Evolutionary conservation across 2,888 invertebrate genomes (phyloP).

Genomic region (Siphonodentalium dalli): DNA sequence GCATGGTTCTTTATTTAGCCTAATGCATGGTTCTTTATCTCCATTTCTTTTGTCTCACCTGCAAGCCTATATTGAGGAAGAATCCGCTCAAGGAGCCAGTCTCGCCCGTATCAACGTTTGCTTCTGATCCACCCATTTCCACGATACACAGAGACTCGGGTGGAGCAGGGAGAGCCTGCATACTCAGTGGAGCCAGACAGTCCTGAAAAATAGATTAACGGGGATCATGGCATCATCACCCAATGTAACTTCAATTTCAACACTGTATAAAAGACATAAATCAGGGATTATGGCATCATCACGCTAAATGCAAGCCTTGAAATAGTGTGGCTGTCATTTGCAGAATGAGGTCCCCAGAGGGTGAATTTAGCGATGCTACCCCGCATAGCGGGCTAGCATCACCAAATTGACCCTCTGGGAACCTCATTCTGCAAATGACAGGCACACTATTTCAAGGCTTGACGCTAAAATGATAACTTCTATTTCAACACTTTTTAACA

Average conservation of each 20-base stretch:
- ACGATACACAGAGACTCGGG: constrained; percentile 97
- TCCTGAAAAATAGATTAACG: constrained; percentile 70
- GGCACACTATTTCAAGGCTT: no score
- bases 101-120: constrained; percentile 69
- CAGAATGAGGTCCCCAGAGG: background rate
- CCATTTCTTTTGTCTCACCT: constrained; percentile 60
- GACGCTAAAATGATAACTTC: no score
- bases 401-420: no score
- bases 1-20: background rate
- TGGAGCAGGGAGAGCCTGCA: constrained; percentile 94
- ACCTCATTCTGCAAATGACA: no score
- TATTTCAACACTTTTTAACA: no score
- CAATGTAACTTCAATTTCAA: background rate
- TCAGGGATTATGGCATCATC: background rate
- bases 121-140: constrained; percentile 74
- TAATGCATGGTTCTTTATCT: background rate
- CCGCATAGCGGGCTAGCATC: no score
- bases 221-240: background rate
- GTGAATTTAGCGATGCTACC: no score
- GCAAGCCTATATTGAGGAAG: constrained; percentile 95
- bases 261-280: background rate
- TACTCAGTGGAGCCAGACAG: constrained; percentile 91
- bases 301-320: background rate
- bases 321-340: no score
- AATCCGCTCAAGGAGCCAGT: constrained; percentile 75